Evolutionary conservation across 2,888 invertebrate genomes (phyloP).

Genomic region (Tuta absoluta): DNA sequence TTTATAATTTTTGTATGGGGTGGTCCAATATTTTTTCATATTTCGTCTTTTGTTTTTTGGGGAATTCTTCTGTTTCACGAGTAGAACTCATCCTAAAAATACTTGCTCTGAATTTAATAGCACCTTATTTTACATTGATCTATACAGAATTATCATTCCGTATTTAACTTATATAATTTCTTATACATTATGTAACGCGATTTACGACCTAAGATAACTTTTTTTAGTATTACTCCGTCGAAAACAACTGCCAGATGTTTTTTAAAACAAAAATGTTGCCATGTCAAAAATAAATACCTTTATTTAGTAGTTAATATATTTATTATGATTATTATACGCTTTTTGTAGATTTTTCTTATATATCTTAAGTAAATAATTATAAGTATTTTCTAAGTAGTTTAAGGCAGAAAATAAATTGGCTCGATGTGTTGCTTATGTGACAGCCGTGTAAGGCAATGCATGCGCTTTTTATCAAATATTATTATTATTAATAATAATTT

Average conservation of each 20-base stretch:
- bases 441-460: constrained; percentile 51
- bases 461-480: constrained; percentile 60
- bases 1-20: too few species aligned
- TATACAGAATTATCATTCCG: neutral
- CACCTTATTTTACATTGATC: too few species aligned
- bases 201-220: neutral
- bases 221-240: constrained; percentile 31
- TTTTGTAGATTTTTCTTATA: constrained; percentile 53
- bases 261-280: constrained; percentile 35
- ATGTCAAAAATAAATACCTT: constrained; percentile 32
- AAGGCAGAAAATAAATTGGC: constrained; percentile 31
- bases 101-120: too few species aligned
- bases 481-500: constrained; percentile 44
- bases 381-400: constrained; percentile 25
- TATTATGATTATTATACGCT: constrained; percentile 30
- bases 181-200: neutral
- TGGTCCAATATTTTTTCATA: too few species aligned
- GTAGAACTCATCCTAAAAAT: too few species aligned
- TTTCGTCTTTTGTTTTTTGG: too few species aligned
- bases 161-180: too few species aligned
- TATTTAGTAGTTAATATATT: constrained; percentile 19
- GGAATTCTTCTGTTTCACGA: too few species aligned
- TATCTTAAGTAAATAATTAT: constrained; percentile 35
- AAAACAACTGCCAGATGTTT: constrained; percentile 39
- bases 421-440: constrained; percentile 53